Evolutionary conservation across 1,140 invertebrate genomes (phyloP).

Genomic region (Eumaeus atala): DNA sequence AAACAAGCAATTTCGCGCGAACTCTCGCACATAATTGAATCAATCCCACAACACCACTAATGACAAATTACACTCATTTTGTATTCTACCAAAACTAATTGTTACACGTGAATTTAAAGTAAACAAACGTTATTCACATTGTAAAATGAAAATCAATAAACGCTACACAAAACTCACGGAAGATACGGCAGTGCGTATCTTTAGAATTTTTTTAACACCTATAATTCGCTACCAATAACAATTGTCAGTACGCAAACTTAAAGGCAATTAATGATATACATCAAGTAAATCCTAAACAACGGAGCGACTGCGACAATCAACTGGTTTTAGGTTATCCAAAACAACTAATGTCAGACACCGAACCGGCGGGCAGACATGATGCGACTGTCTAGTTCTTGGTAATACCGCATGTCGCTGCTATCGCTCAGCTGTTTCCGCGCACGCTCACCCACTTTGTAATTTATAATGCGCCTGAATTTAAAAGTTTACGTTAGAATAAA

Average conservation of each 20-base stretch:
- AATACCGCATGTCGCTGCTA: conserved; percentile 48
- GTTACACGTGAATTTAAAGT: conserved; percentile 60
- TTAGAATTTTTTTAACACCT: conserved; percentile 34
- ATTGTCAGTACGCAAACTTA: conserved; percentile 35
- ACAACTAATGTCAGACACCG: conserved; percentile 55
- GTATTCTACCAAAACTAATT: conserved; percentile 41
- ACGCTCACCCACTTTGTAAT: conserved; percentile 43
- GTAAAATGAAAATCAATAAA: conserved; percentile 72
- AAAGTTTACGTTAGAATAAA: conserved; percentile 12
- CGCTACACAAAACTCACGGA: conserved; percentile 49
- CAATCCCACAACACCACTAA: conserved; percentile 55
- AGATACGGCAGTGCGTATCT: conserved; percentile 56
- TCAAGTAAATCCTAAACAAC: conserved; percentile 47
- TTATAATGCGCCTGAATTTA: conserved; percentile 38
- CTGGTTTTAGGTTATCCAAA: conserved; percentile 58
- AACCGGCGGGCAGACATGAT: conserved; percentile 67
- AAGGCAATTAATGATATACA: conserved; percentile 25
- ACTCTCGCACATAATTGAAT: conserved; percentile 69
- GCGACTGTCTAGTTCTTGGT: conserved; percentile 64
- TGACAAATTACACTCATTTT: conserved; percentile 49
- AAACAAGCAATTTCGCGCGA: conserved; percentile 64
- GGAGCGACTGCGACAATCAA: conserved; percentile 50
- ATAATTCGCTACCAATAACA: conserved; percentile 40
- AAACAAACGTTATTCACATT: conserved; percentile 69
- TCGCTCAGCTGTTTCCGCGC: conserved; percentile 69